Conservation (phyloP, 2,888 invertebrate species). For the Stenotaenia linearis region DNA sequence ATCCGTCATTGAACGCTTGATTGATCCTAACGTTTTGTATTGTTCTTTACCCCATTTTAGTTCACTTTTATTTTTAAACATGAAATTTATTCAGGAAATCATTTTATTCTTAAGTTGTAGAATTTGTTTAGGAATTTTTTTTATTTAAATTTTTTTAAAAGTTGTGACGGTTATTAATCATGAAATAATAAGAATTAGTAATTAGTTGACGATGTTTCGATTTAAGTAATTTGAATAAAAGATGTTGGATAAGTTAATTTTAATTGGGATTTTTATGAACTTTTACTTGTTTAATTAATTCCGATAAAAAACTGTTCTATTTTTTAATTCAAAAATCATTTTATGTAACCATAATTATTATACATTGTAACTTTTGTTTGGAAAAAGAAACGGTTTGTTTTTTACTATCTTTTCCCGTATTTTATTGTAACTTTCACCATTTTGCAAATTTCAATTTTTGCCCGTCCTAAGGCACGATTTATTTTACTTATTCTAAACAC, state of each 20-base stretch:
- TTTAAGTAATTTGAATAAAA: not conserved
- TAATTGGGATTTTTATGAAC: not conserved
- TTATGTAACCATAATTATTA: not conserved
- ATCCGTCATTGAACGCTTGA: not conserved
- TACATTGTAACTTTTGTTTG: not conserved
- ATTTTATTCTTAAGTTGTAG: not conserved
- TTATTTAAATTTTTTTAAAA: not conserved
- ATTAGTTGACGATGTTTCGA: not conserved
- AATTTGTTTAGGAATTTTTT: not conserved
- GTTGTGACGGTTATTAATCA: slow-evolving; percentile 6
- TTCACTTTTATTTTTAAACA: not conserved
- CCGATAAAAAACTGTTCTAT: not conserved
- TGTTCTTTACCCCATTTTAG: not conserved
- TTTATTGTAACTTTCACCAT: not conserved
- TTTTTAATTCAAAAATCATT: not conserved
- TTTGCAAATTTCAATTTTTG: not conserved
- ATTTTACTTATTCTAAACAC: not conserved
- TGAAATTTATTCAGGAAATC: not conserved
- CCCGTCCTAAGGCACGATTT: slow-evolving; percentile 6
- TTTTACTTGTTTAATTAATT: not conserved
- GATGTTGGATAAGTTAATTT: not conserved
- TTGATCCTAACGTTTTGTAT: not conserved
- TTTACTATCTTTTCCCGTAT: not conserved
- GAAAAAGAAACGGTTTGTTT: not conserved
- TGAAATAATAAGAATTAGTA: not conserved